phyloP scores from a whole-genome alignment of 2,797 vertebrate species.

The Sebastes taczanowskii region DNA sequence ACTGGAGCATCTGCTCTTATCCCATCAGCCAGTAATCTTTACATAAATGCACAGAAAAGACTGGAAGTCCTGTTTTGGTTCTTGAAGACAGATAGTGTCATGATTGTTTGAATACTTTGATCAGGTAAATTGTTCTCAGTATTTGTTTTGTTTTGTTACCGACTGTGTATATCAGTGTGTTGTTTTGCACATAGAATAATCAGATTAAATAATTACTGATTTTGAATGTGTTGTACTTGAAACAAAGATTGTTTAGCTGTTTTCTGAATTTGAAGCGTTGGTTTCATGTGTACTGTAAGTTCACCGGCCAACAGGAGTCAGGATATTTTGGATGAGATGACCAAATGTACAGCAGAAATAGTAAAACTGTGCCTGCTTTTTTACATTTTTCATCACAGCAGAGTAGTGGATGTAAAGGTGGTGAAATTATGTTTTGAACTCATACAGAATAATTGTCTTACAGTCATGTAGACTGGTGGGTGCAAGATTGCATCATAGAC shows the following conservation, averaged over 20 bases:
- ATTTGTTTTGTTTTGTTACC: slow-evolving; percentile 47
- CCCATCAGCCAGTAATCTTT: slow-evolving; percentile 32
- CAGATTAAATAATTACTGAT: slow-evolving; percentile 1
- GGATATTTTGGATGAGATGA: slow-evolving; percentile 65
- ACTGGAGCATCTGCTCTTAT: slow-evolving; percentile 51
- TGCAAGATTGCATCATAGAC: neutral
- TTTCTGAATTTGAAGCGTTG: slow-evolving; percentile 42
- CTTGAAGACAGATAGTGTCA: slow-evolving; percentile 39
- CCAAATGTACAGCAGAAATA: slow-evolving; percentile 66
- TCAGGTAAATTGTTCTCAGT: slow-evolving; percentile 33
- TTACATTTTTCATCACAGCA: slow-evolving; percentile 13
- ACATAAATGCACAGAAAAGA: slow-evolving; percentile 42
- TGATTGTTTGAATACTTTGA: slow-evolving; percentile 41
- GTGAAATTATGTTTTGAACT: slow-evolving; percentile 28
- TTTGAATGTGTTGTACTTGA: slow-evolving; percentile 69
- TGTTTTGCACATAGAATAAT: slow-evolving; percentile 56
- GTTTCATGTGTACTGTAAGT: slow-evolving; percentile 29
- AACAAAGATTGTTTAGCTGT: slow-evolving; percentile 25
- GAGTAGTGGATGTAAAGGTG: slow-evolving; percentile 16
- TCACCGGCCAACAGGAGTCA: slow-evolving; percentile 18
- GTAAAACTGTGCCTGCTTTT: slow-evolving; percentile 39
- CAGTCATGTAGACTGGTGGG: neutral
- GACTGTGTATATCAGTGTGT: slow-evolving; percentile 15
- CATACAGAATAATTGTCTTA: slow-evolving; percentile 27
- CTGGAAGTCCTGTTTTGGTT: slow-evolving; percentile 28